Base-by-base conservation (phyloP, 2,888 invertebrate species). In the Pseudococcus jackbeardsleyi region DNA sequence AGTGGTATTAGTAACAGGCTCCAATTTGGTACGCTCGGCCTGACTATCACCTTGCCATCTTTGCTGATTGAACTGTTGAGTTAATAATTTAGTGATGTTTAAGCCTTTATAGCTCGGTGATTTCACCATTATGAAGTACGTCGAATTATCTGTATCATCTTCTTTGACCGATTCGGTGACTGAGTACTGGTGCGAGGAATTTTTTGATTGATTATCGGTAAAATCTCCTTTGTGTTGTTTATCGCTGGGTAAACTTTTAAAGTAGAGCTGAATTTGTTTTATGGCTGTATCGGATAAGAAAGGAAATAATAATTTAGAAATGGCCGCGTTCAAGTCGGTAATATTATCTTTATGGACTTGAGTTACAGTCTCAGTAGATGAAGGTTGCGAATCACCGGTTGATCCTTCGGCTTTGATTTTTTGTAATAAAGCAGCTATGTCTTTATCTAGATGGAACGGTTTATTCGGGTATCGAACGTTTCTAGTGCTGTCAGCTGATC, bases 111-210 rank as follows among this genome's bases (percentile, higher is more conserved):
- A 54, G 11, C 77, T 54, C 3, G 79, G 33, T 12, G 79, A 54
- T 59, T 88, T 88, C 26, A 88, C 48, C 88, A 88, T 88, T 19
- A 88, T 88, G 26, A 88, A 88, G 26, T 88, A 88, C 5, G 79
- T 79, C 26, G 88, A 50, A n/a, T 88, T 88, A 42, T 82, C 79
- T 12, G n/a, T 50, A 6, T 59, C 82, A 9, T 59, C 59, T 50
- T 88, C 88, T 7, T 82, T 48, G 5, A 82, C 22, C 5, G 88
- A 79, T 26, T 88, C 79, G 7, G 79, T 88, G 17, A 88, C 88
- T 17, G 88, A 82, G 22, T 82, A 82, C 59, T 77, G 50, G 42
- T 82, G 82, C 17, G 77, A 39, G 6, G 26, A n/a, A 9, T 86
- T 72, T 86, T 48, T 22, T 15, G 4, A 22, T n/a, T 50, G 79